Conservation (phyloP, 2,888 invertebrate species). For the Dermolepida albohirtum region DNA sequence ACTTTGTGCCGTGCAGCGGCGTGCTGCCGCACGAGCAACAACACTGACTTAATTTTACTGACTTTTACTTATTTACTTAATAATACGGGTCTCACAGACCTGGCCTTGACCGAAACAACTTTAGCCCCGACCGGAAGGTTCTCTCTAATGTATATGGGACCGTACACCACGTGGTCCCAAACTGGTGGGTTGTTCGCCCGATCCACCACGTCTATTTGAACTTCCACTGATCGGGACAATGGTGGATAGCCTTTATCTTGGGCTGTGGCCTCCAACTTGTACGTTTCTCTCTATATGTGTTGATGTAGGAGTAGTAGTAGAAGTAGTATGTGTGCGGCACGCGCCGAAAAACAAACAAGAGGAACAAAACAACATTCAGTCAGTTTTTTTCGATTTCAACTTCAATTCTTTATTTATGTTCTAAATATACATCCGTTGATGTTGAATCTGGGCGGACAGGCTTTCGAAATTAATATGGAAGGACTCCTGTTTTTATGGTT, state of each 20-base stretch:
- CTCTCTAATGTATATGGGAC: constrained; percentile 97
- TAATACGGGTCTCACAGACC: constrained; percentile 76
- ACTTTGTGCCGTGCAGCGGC: constrained; percentile 62
- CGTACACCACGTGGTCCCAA: constrained; percentile 97
- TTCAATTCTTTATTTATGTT: constrained; percentile 7
- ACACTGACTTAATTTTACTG: constrained; percentile 48
- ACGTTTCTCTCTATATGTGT: constrained; percentile 88
- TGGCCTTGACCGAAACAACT: constrained; percentile 98
- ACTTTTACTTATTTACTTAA: too few species aligned
- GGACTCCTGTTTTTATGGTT: too few species aligned
- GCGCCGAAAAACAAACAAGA: constrained; percentile 32
- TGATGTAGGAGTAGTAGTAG: constrained; percentile 2
- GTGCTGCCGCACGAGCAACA: constrained; percentile 63
- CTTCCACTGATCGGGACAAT: constrained; percentile 96
- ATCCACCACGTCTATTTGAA: constrained; percentile 98
- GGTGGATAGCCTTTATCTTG: constrained; percentile 97
- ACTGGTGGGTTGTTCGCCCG: constrained; percentile 97
- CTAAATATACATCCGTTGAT: constrained; percentile 1
- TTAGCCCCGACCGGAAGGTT: constrained; percentile 97
- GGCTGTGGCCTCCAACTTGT: constrained; percentile 98
- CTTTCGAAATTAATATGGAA: constrained; percentile 37
- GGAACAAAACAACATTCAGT: constrained; percentile 34
- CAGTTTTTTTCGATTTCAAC: constrained; percentile 24
- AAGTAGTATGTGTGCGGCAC: constrained; percentile 21
- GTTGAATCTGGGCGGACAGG: constrained; percentile 13